Evolutionary conservation across 2,797 vertebrate species (phyloP).

Genomic region (Odontamblyopus rebecca): DNA sequence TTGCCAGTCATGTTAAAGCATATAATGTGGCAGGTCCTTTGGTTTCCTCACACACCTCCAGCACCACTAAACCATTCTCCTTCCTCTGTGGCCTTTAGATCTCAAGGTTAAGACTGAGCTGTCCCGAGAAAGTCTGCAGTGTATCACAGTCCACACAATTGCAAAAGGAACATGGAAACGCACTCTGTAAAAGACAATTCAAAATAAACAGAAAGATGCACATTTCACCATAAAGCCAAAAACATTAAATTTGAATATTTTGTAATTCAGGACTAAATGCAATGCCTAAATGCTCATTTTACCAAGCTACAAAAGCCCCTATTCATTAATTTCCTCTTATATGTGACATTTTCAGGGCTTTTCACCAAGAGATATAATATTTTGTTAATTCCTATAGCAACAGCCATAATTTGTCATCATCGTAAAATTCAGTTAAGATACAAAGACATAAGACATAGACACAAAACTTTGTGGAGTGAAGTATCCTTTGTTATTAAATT

Average conservation of each 20-base stretch:
- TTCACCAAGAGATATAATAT: no score
- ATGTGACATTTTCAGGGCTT: no score
- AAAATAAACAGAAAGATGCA: not conserved
- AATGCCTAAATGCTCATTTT: not conserved
- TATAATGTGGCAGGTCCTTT: constrained; percentile 89
- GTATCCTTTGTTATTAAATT: not conserved
- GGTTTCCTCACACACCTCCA: constrained; percentile 77
- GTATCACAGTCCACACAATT: constrained; percentile 68
- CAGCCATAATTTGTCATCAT: no score
- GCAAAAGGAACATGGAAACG: constrained; percentile 50
- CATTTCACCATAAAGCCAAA: not conserved
- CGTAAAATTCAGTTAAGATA: no score
- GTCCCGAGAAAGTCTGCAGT: constrained; percentile 59
- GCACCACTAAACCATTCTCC: constrained; percentile 31
- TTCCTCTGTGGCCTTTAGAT: constrained; percentile 53
- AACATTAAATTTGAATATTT: not conserved
- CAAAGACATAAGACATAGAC: no score
- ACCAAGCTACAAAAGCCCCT: not conserved
- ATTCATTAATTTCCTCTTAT: no score
- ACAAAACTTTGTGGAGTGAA: no score
- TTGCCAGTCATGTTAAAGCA: constrained; percentile 99
- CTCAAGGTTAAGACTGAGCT: constrained; percentile 88
- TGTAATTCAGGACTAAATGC: not conserved
- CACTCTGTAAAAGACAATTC: not conserved
- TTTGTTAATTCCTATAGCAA: no score